Base-by-base conservation (phyloP, 2,797 vertebrate species). In the Aldrovandia affinis region DNA sequence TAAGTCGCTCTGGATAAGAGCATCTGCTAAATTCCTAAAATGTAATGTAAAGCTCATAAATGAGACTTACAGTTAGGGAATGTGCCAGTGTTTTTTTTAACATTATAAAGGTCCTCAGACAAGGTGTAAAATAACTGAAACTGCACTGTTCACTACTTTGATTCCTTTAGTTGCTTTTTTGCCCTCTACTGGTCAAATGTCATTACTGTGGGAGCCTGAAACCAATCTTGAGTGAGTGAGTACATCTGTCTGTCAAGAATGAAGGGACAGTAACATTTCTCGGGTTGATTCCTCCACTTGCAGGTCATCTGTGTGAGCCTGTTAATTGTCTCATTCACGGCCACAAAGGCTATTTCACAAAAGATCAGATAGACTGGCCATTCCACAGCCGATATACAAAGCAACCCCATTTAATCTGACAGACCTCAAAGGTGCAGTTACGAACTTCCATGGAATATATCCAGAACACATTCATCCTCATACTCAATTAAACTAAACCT, bases 371-470 rank as follows among this genome's bases (percentile, higher is more conserved):
- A 22, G 36, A 47, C 20, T 78, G 36, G 15, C 10, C 18, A 79
- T 79, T 9, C 77, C n/a, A 79, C n/a, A 33, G 30, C 47, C 22
- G 15, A 79, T 79, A 30, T 79, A n/a, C n/a, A 79, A 79, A 79
- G 44, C 77, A 79, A 39, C 42, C 39, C 39, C 0, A 44, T 28
- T 77, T 44, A 77, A 8, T 77, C 73, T 44, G 73, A 47, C 22
- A 25, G 73, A 39, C 42, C 22, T 25, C 18, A 73, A 65, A 39
- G 42, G 68, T 39, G 33, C 18, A 44, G 73, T n/a, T 10, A 5
- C 9, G 15, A 44, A 22, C 39, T 39, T 70, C 12, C 0, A 20
- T 77, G 42, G 55, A 57, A 20, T 44, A 9, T 20, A 47, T 39
- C 68, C 36, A 73, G 68, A 78, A 25, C 75, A 47, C 44, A 50